Percentiles rank a stretch among this genome's conserved stretches.
phyloP scores from a whole-genome alignment of 2,888 invertebrate genomes.

The Tipula confusa region DNA sequence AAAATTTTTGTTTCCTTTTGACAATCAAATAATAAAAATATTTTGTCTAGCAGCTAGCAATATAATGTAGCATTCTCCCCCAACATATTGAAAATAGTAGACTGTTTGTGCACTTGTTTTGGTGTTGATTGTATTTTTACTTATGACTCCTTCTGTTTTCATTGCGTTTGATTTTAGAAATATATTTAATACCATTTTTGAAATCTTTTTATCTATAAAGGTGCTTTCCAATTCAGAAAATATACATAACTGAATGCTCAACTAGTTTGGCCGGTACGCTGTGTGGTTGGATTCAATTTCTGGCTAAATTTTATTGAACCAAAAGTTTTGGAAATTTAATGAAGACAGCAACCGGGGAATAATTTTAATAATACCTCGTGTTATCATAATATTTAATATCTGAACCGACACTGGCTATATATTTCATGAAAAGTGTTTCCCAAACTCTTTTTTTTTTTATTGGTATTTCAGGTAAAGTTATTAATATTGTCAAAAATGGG shows the following conservation, averaged over 20 bases:
- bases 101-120: background rate
- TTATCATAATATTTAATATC: background rate
- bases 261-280: background rate
- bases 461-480: constrained; percentile 9
- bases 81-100: background rate
- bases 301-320: background rate
- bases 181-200: constrained; percentile 12
- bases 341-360: background rate
- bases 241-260: constrained; percentile 3
- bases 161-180: background rate
- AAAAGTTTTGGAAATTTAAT: background rate
- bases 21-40: background rate
- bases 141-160: background rate
- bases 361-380: background rate
- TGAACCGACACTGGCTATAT: background rate
- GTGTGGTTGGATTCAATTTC: background rate
- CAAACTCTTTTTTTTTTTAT: background rate
- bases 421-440: background rate
- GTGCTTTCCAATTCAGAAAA: constrained; percentile 3
- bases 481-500: background rate
- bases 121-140: background rate
- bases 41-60: background rate
- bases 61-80: background rate
- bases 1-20: background rate
- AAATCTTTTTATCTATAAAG: constrained; percentile 4